phyloP scores from a whole-genome alignment of 2,888 invertebrate species.

The Athetis lepigone region DNA sequence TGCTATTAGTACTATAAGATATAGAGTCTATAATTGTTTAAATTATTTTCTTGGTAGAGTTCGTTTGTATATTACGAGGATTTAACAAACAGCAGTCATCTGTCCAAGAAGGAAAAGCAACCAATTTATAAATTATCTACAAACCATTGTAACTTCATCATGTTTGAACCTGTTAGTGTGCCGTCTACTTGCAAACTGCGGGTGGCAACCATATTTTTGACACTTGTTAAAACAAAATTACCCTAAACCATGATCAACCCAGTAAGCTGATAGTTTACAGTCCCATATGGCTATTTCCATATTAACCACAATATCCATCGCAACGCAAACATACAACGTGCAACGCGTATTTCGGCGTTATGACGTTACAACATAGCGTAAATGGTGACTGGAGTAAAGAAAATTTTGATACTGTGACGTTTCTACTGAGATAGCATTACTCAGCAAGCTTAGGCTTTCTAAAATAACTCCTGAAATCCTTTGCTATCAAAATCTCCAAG shows the following conservation, averaged over 20 bases:
- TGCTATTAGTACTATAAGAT: constrained; percentile 29
- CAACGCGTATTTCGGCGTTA: not conserved
- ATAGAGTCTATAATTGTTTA: constrained; percentile 32
- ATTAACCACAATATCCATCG: not conserved
- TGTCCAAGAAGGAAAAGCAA: constrained; percentile 28
- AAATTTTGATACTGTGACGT: too few relatives aligned
- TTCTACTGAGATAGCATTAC: too few relatives aligned
- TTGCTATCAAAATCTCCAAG: not conserved
- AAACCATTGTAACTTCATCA: constrained; percentile 45
- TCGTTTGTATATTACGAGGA: constrained; percentile 19
- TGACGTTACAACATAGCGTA: not conserved
- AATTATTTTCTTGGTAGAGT: constrained; percentile 30
- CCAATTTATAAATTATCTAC: constrained; percentile 49
- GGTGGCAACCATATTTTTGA: constrained; percentile 25
- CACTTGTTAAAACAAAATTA: constrained; percentile 1
- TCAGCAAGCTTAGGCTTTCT: too few relatives aligned
- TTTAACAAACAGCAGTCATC: constrained; percentile 14
- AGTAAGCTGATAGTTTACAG: not conserved
- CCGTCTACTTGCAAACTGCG: constrained; percentile 6
- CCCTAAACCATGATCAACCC: not conserved
- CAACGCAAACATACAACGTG: not conserved
- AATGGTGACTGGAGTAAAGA: too few relatives aligned
- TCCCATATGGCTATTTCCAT: not conserved
- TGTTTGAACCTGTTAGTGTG: constrained; percentile 21
- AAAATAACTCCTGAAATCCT: not conserved